Base-by-base conservation (phyloP, 2,113 vertebrate genomes). In the Callorhinus ursinus region DNA sequence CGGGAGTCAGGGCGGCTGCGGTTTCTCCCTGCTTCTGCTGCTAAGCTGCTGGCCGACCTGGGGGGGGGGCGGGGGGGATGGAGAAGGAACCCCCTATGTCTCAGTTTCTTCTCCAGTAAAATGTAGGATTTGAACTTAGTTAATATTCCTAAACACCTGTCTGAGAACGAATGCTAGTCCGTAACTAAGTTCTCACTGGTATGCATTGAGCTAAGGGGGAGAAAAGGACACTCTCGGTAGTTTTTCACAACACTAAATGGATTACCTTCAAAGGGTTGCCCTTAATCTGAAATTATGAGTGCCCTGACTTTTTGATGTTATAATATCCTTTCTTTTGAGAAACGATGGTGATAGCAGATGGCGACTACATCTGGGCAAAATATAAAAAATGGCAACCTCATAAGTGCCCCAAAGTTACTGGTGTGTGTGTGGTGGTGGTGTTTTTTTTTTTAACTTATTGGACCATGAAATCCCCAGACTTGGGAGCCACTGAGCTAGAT, bases 401-500 rank as follows among this genome's bases (percentile, higher is more conserved):
- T 49, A 81, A 84, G 6, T 71, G 59, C 19, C 72, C 79, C 36
- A 55, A 77, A 76, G 12, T 74, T 63, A 10, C 83, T 42, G 7
- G 1, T 42, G n/a, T 49, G 79, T n/a, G 18, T 39, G 72, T 65
- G 46, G 8, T 76, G 26, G 57, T 59, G 71, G 24, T 28, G n/a
- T 33, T 21, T 39, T 5, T 7, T 19, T 61, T 28, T 77, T 91
- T 2, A 88, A 93, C 53, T 53, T 87, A 61, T 19, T 96, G n/a
- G 16, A 84, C 82, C 55, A 96, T 94, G 82, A 97, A 94, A 94
- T 83, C 39, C 79, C 71, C 24, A 79, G 80, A 65, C 53, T 89
- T 90, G 46, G 84, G 69, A 93, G 42, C 39, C 39, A 85, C 28
- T 82, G 79, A 96, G 59, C 55, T 53, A 77, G 86, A 79, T 90